Evolutionary conservation across 2,888 invertebrate species (phyloP), one percentile per base, ranked within the genome.

Genomic region (Acanthococcus lagerstroemiae): DNA sequence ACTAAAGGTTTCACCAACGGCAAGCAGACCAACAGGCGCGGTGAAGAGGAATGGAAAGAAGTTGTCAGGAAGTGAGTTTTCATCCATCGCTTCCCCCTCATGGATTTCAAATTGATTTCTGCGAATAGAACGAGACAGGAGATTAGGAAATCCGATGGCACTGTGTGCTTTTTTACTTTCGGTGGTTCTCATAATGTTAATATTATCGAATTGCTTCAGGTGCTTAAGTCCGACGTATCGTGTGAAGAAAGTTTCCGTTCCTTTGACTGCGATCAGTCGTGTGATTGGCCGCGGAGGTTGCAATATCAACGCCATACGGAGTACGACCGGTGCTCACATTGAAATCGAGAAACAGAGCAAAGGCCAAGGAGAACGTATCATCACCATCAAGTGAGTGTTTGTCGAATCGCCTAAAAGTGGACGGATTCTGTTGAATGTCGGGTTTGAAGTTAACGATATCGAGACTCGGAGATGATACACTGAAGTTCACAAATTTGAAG

Each of bases 291-390:
- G 97, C 72, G 95, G 91, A 27, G 97, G 97, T 56, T 90, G 89
- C 79, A 97, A 97, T 78, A 96, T 99, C 74, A 99, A 99, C 79
- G 94, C 96, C 12, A 96, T 99, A 75, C 83, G 97, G 67, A 91
- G 92, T 67, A 90, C 93, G 61, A 96, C 97, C 27, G 95, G 95
- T 68, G 97, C 97, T 4, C 93, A 95, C 76, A 97, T 99, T 75
- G 95, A 97, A 78, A 94, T 97, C 25, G 97, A 97, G 77, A 97
- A 97, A 77, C 95, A 95, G 79, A 87, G 87, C 75, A 93, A 94
- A 78, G 89, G 91, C 4, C 93, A 92, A 78, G 90, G 90, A 66
- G 95, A 95, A 77, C 82, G 97, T 71, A 89, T 89, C 73, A 94
- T 99, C 71, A 95, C 94, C 48, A 95, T 99, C 74, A 94, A 93